These are phyloP conservation scores for Girardinichthys multiradiatus DNA, from an alignment of 2,113 vertebrate genomes.

Conservation along the genomic window DNA sequence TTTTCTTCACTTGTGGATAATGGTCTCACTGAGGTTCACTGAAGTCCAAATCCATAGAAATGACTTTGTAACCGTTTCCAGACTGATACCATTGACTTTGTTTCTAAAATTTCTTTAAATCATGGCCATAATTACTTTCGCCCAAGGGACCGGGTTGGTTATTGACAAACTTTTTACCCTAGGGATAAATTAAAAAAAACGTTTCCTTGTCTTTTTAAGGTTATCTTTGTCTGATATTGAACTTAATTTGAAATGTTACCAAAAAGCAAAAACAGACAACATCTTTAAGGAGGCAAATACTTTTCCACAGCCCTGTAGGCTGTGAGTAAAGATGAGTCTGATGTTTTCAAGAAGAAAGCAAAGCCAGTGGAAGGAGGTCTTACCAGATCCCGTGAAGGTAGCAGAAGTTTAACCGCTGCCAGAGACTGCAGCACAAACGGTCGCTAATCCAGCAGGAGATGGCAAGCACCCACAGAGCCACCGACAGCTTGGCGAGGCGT, in stretches of 20 bases:
- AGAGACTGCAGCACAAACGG: conserved; percentile 87
- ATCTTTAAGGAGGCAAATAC: too few species aligned
- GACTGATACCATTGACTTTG: too few species aligned
- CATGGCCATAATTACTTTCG: too few species aligned
- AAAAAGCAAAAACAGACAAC: neutral
- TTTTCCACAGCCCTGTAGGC: neutral
- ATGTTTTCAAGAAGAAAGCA: neutral
- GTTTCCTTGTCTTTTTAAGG: neutral
- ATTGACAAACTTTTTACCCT: too few species aligned
- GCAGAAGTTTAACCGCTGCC: conserved; percentile 88
- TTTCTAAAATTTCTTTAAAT: too few species aligned
- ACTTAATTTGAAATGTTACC: neutral
- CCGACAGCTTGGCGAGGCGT: conserved; percentile 72
- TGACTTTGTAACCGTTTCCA: too few species aligned
- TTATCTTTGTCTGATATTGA: neutral
- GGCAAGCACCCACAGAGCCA: conserved; percentile 85
- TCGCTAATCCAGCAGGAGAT: conserved; percentile 93
- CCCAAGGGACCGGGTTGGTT: too few species aligned
- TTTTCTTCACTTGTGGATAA: too few species aligned
- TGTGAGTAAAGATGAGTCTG: neutral
- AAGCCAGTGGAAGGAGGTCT: conserved; percentile 33
- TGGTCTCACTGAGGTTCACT: too few species aligned
- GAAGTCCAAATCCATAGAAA: too few species aligned
- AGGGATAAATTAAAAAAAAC: neutral
- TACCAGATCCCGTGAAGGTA: conserved; percentile 96